A percentile compares a stretch with the other conserved stretches of the same genome.
phyloP scores from a whole-genome alignment of 2,888 invertebrate species.

The Ichneumoninae sp. region DNA sequence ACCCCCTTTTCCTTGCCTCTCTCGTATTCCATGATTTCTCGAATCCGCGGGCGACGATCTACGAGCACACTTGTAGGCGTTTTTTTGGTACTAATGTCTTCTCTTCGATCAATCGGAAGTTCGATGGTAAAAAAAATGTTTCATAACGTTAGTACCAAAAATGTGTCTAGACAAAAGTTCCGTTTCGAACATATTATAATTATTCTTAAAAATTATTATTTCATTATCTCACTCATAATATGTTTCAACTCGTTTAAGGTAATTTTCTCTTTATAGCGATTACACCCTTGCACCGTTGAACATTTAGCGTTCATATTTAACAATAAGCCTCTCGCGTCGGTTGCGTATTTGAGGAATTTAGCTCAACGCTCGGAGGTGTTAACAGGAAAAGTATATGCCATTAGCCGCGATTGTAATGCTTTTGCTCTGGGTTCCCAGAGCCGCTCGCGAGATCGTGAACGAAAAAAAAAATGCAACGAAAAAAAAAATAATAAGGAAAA shows the following conservation, averaged over 20 bases:
- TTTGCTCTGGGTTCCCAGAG: conserved; percentile 38
- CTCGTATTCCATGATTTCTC: conserved; percentile 37
- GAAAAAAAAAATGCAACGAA: conserved; percentile 49
- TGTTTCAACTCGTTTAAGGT: background rate
- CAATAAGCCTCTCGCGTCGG: conserved; percentile 21
- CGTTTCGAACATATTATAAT: background rate
- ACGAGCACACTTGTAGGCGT: background rate
- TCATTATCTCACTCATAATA: background rate
- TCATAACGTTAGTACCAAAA: background rate
- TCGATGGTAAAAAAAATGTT: background rate
- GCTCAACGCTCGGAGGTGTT: conserved; percentile 38
- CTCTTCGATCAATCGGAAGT: background rate
- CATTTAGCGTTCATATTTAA: conserved; percentile 6
- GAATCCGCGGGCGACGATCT: conserved; percentile 36
- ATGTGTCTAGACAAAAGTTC: background rate
- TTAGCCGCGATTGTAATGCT: conserved; percentile 28
- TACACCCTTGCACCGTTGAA: background rate
- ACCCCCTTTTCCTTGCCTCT: conserved; percentile 72
- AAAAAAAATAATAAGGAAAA: conserved; percentile 26
- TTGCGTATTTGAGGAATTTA: conserved; percentile 62
- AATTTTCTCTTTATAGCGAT: background rate
- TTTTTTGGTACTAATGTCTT: background rate
- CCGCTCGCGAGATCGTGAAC: conserved; percentile 38
- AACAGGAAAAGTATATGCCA: conserved; percentile 36
- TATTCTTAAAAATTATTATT: background rate